Evolutionary conservation across 2,113 vertebrate species (phyloP).

Genomic region (Ophiodon elongatus): DNA sequence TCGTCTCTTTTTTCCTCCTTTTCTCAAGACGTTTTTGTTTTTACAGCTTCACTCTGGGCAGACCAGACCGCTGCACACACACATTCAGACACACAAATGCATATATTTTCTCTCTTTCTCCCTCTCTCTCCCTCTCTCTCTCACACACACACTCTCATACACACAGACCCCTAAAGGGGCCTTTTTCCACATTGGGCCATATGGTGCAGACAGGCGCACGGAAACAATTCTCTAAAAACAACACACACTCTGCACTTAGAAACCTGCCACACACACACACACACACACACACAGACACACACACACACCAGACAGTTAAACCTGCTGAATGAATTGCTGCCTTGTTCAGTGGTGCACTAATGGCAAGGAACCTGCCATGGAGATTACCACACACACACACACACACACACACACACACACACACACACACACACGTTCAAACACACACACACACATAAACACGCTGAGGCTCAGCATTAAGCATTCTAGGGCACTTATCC

Average conservation of each 20-base stretch:
- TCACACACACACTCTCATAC: constrained; percentile 39
- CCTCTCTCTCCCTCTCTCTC: constrained; percentile 19
- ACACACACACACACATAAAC: constrained; percentile 44
- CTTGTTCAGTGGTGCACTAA: constrained; percentile 79
- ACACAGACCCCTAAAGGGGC: constrained; percentile 73
- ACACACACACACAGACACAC: constrained; percentile 45
- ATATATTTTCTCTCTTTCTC: constrained; percentile 9
- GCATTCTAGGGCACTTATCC: constrained; percentile 73
- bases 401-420: constrained; percentile 32
- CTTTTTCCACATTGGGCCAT: constrained; percentile 81
- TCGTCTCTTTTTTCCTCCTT: constrained; percentile 33
- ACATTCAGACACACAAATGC: constrained; percentile 42
- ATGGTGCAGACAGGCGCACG: constrained; percentile 80
- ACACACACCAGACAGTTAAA: constrained; percentile 71
- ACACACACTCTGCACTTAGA: constrained; percentile 78
- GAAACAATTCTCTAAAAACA: constrained; percentile 83
- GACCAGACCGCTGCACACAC: constrained; percentile 68
- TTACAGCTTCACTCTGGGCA: constrained; percentile 76
- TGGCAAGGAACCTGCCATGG: constrained; percentile 77
- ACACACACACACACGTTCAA: constrained; percentile 23
- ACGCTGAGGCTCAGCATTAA: constrained; percentile 54
- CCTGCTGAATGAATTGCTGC: constrained; percentile 82
- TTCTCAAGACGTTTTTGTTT: constrained; percentile 74
- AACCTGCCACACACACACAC: constrained; percentile 59
- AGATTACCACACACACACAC: constrained; percentile 65